A percentile compares a stretch with the other conserved stretches of the same genome.
phyloP scores from a whole-genome alignment of 2,888 invertebrate species.

The Embidobia sp. region DNA sequence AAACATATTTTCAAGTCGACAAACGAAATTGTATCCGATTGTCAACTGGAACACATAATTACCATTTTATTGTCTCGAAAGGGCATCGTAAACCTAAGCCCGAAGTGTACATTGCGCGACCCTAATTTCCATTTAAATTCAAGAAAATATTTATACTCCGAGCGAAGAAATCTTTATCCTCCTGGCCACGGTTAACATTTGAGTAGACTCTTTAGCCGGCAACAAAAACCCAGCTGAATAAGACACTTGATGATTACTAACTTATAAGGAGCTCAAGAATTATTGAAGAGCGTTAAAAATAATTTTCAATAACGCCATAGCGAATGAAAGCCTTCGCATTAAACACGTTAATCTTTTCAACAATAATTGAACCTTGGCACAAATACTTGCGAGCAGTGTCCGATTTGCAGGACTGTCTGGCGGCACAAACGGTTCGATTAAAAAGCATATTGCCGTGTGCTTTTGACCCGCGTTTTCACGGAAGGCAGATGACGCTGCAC shows the following conservation, averaged over 20 bases:
- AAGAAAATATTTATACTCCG: slow-evolving; percentile 40
- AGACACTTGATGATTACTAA: too few species aligned
- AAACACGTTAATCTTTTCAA: too few species aligned
- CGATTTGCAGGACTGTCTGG: not conserved
- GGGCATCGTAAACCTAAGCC: slow-evolving; percentile 4
- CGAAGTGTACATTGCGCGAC: slow-evolving; percentile 4
- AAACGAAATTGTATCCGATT: slow-evolving; percentile 4
- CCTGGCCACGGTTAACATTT: slow-evolving; percentile 1
- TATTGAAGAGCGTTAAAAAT: too few species aligned
- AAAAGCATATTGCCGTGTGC: slow-evolving; percentile 16
- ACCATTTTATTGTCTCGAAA: slow-evolving; percentile 33
- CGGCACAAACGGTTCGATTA: slow-evolving; percentile 10
- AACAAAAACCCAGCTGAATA: too few species aligned
- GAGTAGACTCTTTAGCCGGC: not conserved
- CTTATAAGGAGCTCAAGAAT: too few species aligned
- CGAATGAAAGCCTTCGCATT: too few species aligned
- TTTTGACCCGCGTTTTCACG: slow-evolving; percentile 37
- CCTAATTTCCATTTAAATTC: slow-evolving; percentile 38
- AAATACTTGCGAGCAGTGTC: not conserved
- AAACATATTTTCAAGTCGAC: too few species aligned
- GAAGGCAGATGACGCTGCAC: slow-evolving; percentile 21
- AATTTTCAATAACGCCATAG: too few species aligned
- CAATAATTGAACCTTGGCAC: too few species aligned
- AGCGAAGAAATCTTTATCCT: slow-evolving; percentile 13
- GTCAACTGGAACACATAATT: slow-evolving; percentile 7